Conservation (phyloP, 2,888 invertebrate genomes). For the Agrochola lychnidis region DNA sequence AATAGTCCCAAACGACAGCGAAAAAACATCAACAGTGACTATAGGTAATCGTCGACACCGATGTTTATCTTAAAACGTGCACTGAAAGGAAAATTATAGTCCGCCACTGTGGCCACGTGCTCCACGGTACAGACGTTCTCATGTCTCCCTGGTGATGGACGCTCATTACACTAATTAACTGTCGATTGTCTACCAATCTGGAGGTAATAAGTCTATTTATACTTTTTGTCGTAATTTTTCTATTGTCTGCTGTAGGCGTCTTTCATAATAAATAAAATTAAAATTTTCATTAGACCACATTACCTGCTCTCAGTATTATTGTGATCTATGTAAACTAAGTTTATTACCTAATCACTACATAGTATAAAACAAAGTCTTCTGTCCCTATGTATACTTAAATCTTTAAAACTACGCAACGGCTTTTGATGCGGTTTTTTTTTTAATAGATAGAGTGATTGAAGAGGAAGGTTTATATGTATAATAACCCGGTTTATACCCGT, state of each 20-base stretch:
- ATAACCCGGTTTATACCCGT: too few relatives aligned
- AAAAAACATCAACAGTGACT: constrained; percentile 23
- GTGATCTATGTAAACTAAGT: too few relatives aligned
- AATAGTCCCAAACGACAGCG: constrained; percentile 17
- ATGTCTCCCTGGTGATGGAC: constrained; percentile 11
- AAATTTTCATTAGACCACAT: background rate
- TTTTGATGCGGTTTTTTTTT: too few relatives aligned
- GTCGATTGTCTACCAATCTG: constrained; percentile 33
- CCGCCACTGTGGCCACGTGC: constrained; percentile 40
- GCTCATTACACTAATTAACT: constrained; percentile 38
- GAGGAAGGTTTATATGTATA: too few relatives aligned
- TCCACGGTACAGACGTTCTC: background rate
- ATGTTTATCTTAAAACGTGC: constrained; percentile 61
- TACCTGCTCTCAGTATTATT: too few relatives aligned
- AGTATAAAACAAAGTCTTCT: too few relatives aligned
- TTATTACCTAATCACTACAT: background rate
- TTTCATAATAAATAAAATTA: background rate
- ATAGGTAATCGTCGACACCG: constrained; percentile 41
- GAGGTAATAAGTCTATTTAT: constrained; percentile 16
- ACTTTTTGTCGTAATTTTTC: background rate
- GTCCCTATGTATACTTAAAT: too few relatives aligned
- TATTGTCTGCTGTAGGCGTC: background rate
- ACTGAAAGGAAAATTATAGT: constrained; percentile 53
- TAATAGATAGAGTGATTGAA: too few relatives aligned
- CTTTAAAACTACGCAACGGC: too few relatives aligned